A percentile compares a stretch with the other conserved stretches of the same genome.
Evolutionary conservation across 2,113 vertebrate genomes (phyloP).

Genomic region (Synchiropus splendidus): DNA sequence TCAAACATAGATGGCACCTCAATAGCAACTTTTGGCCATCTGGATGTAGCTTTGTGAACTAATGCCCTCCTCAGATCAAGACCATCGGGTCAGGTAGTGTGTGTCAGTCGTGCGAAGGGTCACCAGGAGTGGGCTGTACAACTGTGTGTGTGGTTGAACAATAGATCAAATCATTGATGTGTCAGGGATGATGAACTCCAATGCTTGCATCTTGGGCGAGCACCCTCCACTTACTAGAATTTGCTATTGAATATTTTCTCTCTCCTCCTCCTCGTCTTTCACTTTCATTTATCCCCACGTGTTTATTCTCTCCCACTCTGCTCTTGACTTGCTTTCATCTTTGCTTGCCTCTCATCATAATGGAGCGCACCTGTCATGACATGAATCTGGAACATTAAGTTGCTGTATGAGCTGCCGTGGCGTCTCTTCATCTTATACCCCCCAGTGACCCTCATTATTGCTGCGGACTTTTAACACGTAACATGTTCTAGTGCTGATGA

Average conservation of each 20-base stretch:
- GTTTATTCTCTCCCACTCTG: constrained; percentile 23
- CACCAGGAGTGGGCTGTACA: too few relatives aligned
- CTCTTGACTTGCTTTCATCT: constrained; percentile 43
- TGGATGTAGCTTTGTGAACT: too few relatives aligned
- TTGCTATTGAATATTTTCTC: too few relatives aligned
- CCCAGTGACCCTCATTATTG: constrained; percentile 38
- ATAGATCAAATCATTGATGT: too few relatives aligned
- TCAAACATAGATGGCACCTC: too few relatives aligned
- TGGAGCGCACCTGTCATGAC: constrained; percentile 57
- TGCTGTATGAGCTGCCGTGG: constrained; percentile 35
- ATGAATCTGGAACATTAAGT: constrained; percentile 30
- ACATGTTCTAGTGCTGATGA: constrained; percentile 9
- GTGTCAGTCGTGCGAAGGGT: too few relatives aligned
- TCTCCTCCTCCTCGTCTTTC: neutral
- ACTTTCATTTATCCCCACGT: constrained; percentile 26
- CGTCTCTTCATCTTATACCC: constrained; percentile 31
- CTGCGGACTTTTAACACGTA: constrained; percentile 21
- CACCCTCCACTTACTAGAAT: constrained; percentile 1
- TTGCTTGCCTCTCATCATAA: constrained; percentile 34
- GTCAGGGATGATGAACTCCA: too few relatives aligned
- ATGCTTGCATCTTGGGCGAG: too few relatives aligned
- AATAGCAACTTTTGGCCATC: too few relatives aligned
- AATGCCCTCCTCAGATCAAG: too few relatives aligned
- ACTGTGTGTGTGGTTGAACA: too few relatives aligned
- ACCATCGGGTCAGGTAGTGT: too few relatives aligned